Conservation (phyloP, 2,888 invertebrate genomes). For the Agriotes lineatus region DNA sequence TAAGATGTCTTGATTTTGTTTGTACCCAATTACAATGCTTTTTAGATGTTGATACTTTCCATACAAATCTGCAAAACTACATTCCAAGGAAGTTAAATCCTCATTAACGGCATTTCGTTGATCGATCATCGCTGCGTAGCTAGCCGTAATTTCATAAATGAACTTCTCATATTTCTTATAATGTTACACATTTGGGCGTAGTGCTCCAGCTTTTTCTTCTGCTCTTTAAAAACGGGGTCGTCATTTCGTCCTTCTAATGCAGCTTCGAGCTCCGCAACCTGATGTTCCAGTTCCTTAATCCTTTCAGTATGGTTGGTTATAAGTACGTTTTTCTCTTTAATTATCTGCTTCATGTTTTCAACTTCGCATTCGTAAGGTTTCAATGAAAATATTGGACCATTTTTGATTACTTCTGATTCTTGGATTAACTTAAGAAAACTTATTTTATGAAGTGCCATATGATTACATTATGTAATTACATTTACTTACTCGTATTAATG, state of each 20-base stretch:
- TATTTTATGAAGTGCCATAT: too few species aligned
- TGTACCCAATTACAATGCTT: conserved; percentile 55
- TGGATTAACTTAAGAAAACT: conserved; percentile 39
- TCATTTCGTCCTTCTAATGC: background rate
- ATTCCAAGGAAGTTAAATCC: conserved; percentile 58
- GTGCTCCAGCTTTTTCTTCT: too few species aligned
- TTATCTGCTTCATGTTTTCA: conserved; percentile 51
- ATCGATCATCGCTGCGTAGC: conserved; percentile 52
- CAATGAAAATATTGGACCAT: conserved; percentile 42
- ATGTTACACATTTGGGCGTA: conserved; percentile 31
- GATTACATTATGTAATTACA: too few species aligned
- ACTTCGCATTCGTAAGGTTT: conserved; percentile 47
- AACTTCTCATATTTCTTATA: conserved; percentile 57
- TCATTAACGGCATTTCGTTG: conserved; percentile 52
- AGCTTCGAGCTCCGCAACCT: conserved; percentile 20
- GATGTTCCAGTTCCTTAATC: conserved; percentile 43
- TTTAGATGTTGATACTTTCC: conserved; percentile 60
- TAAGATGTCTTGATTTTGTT: conserved; percentile 57
- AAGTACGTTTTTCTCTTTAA: conserved; percentile 53
- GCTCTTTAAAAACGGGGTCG: too few species aligned
- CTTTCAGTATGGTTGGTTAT: conserved; percentile 49
- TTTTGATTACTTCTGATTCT: conserved; percentile 30
- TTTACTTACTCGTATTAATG: conserved; percentile 36
- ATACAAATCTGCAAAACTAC: conserved; percentile 57
- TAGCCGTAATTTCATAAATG: conserved; percentile 54